Percentiles rank a stretch among this genome's conserved stretches.
These are phyloP conservation scores for Cyanoliseus patagonus DNA, from an alignment of 2,113 vertebrate genomes.

Conservation along the genomic window DNA sequence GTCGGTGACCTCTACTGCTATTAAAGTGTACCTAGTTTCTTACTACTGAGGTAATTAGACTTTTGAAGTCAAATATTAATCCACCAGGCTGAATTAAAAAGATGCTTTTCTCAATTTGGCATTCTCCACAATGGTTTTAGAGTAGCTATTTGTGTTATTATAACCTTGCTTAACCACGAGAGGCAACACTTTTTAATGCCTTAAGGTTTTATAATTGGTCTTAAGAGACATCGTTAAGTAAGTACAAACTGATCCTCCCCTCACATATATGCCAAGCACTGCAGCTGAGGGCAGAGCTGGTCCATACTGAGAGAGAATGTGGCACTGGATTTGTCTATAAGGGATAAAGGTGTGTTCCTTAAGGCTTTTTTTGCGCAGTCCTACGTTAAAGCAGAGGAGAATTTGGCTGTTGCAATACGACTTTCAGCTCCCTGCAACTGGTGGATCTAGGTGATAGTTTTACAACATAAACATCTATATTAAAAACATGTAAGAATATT, in stretches of 20 bases:
- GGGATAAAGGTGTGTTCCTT: not conserved
- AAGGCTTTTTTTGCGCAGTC: not conserved
- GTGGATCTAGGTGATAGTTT: not conserved
- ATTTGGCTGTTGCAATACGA: not conserved
- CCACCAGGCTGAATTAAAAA: not conserved
- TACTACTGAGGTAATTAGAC: constrained; percentile 6
- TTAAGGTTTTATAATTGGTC: not conserved
- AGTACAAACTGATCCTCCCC: not conserved
- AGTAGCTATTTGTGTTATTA: not conserved
- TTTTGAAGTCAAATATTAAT: constrained; percentile 24
- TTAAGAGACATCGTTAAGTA: not conserved
- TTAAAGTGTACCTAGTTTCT: constrained; percentile 10
- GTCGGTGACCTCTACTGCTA: not conserved
- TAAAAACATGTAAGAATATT: not conserved
- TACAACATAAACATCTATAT: not conserved
- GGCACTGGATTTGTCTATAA: not conserved
- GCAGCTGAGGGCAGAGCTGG: not conserved
- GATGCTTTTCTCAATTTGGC: not conserved
- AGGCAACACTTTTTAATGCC: not conserved
- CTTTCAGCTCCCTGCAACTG: not conserved
- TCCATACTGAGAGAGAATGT: not conserved
- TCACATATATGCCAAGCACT: not conserved
- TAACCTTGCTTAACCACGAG: not conserved
- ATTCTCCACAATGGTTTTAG: not conserved
- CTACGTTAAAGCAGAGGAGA: not conserved